A percentile compares a stretch with the other conserved stretches of the same genome.
Evolutionary conservation across 2,888 invertebrate species (phyloP).

Genomic region (Chrysolina americana): DNA sequence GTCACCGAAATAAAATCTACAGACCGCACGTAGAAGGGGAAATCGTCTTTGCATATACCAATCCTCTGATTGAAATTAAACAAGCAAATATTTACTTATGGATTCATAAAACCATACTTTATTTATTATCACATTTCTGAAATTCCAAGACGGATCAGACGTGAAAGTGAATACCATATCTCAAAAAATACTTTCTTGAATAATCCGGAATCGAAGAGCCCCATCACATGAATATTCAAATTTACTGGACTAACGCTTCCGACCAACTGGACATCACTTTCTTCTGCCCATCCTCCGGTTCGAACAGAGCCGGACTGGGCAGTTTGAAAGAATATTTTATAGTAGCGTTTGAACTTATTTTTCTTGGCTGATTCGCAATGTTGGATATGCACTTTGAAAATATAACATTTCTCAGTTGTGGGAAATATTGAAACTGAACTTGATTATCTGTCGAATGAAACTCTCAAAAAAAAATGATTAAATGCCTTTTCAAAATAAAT

Average conservation of each 20-base stretch:
- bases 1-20: too few species aligned
- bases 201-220: constrained; percentile 1
- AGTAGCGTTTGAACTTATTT: too few species aligned
- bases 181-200: constrained; percentile 15
- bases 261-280: constrained; percentile 33
- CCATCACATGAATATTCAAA: constrained; percentile 18
- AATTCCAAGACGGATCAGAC: constrained; percentile 3
- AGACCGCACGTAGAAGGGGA: too few species aligned
- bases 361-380: too few species aligned
- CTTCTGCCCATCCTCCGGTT: constrained; percentile 31
- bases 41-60: background rate
- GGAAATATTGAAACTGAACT: too few species aligned
- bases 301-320: background rate
- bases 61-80: background rate
- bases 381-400: too few species aligned
- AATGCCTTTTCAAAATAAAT: too few species aligned
- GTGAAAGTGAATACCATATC: constrained; percentile 12
- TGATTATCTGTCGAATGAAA: too few species aligned
- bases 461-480: too few species aligned
- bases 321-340: background rate
- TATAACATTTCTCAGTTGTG: too few species aligned
- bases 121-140: background rate
- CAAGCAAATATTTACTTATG: background rate
- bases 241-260: constrained; percentile 31
- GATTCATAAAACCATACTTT: background rate